Evolutionary conservation across 92 coral and sea anemone species (phyloP).

Genomic region (Palythoa grandis): DNA sequence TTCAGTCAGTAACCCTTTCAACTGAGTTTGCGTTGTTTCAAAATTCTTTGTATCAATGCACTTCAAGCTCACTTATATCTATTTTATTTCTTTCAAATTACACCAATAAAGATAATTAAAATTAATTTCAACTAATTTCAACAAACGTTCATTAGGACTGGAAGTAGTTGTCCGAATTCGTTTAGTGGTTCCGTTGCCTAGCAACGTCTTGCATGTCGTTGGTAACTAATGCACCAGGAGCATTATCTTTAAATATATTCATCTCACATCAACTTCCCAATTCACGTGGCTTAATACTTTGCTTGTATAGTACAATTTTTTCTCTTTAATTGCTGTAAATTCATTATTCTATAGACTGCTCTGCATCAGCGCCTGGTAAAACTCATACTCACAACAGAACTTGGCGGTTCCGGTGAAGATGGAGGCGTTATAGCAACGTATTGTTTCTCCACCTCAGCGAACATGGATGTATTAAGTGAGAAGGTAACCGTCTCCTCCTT

Average conservation of each 20-base stretch:
- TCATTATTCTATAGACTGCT: neutral
- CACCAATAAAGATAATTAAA: neutral
- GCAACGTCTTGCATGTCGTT: neutral
- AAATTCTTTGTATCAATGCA: neutral
- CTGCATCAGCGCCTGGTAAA: constrained; percentile 33
- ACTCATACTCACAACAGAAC: constrained; percentile 61
- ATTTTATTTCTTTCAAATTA: neutral
- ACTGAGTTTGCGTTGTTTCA: neutral
- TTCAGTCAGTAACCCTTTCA: neutral
- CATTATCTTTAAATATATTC: constrained; percentile 2
- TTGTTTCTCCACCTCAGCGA: constrained; percentile 97
- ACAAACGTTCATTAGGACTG: neutral
- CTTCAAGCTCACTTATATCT: neutral
- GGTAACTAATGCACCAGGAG: neutral
- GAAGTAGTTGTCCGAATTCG: neutral
- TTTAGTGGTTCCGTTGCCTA: neutral
- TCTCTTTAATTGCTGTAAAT: neutral
- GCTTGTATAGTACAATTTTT: neutral
- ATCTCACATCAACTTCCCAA: neutral
- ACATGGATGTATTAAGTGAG: constrained; percentile 68
- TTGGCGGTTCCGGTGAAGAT: constrained; percentile 90
- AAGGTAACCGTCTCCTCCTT: constrained; percentile 79
- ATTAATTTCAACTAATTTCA: neutral
- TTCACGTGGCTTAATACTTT: constrained; percentile 19
- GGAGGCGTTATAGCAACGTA: constrained; percentile 98